Evolutionary conservation across 35 echinoderm and acorn worm genomes (phyloP).

Genomic region (Lytechinus pictus): DNA sequence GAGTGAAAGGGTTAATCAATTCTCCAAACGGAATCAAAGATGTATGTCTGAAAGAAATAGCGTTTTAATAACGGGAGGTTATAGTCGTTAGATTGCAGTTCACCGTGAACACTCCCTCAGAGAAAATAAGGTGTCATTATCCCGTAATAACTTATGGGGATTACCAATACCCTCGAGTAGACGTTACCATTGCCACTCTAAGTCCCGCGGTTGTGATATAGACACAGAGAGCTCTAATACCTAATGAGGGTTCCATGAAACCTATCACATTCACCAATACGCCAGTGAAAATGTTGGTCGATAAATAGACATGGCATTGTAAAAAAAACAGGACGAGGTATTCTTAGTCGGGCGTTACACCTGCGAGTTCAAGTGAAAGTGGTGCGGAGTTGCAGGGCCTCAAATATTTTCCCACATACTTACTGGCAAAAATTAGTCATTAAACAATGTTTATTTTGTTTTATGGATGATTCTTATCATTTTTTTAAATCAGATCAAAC

Average conservation of each 20-base stretch:
- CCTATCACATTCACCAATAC: too few species aligned
- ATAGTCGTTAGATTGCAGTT: background rate
- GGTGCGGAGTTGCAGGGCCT: background rate
- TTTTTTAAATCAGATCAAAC: too few species aligned
- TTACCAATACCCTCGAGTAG: background rate
- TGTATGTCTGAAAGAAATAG: background rate
- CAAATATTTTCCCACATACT: background rate
- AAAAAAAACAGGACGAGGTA: background rate
- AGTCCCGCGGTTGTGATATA: background rate
- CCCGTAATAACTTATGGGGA: background rate
- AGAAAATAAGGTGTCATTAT: background rate
- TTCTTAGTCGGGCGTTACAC: background rate
- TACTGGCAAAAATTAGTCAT: too few species aligned
- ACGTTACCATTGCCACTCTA: background rate
- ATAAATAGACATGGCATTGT: background rate
- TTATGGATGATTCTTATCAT: too few species aligned
- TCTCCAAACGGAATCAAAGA: background rate
- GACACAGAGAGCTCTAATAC: background rate
- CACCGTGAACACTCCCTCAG: background rate
- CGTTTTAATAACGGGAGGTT: constrained; percentile 7
- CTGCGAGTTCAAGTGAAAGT: background rate
- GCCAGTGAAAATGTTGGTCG: too few species aligned
- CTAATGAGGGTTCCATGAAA: too few species aligned
- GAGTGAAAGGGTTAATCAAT: background rate
- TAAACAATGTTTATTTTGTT: too few species aligned